phyloP scores from a whole-genome alignment of 2,113 vertebrate genomes.

The Sander lucioperca region DNA sequence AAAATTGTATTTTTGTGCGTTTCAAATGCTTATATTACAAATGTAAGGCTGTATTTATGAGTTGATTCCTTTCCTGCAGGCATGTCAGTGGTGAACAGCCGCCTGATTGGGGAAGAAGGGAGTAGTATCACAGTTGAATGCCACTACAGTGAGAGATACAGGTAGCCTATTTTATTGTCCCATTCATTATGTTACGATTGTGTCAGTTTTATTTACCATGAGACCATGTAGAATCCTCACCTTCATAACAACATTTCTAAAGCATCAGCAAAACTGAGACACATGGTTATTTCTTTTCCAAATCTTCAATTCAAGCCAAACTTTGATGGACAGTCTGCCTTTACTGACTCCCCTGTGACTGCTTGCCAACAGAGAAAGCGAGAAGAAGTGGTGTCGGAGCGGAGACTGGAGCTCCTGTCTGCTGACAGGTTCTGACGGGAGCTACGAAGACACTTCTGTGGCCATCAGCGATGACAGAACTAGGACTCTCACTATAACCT shows the following conservation, averaged over 20 bases:
- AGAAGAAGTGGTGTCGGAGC: conserved; percentile 84
- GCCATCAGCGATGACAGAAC: conserved; percentile 78
- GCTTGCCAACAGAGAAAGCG: conserved; percentile 70
- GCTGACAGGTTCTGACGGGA: conserved; percentile 61
- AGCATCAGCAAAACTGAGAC: conserved; percentile 5
- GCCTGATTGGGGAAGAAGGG: conserved; percentile 77
- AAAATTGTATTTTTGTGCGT: neutral
- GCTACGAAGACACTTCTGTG: conserved; percentile 68
- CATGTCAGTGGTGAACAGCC: conserved; percentile 62
- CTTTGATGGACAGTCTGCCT: conserved; percentile 12
- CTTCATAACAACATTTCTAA: neutral
- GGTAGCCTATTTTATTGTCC: conserved; percentile 58
- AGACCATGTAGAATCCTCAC: neutral
- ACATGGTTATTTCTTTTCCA: conserved; percentile 6
- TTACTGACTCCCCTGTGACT: conserved; percentile 45
- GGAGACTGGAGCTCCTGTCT: conserved; percentile 76
- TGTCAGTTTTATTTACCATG: neutral
- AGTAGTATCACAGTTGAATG: conserved; percentile 71
- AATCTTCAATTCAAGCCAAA: conserved; percentile 8
- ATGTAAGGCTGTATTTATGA: neutral
- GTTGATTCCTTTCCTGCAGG: conserved; percentile 63
- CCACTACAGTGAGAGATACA: conserved; percentile 81
- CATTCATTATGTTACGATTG: neutral
- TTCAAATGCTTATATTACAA: neutral
- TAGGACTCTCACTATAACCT: conserved; percentile 74